Conservation (phyloP, 2,113 vertebrate genomes). For the Cryptomyrus ogoouensis region DNA sequence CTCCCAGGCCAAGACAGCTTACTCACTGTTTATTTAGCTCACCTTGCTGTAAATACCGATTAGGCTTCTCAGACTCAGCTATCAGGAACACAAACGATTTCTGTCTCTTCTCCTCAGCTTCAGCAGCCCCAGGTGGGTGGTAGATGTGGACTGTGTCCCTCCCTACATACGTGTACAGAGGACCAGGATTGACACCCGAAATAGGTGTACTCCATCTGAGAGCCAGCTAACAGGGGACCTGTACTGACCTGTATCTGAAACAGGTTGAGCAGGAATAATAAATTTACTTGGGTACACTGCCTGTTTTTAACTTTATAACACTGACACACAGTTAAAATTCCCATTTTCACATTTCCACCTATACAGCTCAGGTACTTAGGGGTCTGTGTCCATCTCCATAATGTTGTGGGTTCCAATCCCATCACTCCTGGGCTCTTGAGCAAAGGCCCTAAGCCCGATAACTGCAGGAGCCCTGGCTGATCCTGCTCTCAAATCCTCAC, state of each 20-base stretch:
- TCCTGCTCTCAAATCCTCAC: background rate
- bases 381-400: background rate
- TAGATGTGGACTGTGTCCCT: background rate
- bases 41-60: conserved; percentile 66
- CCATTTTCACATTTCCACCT: background rate
- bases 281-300: background rate
- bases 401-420: background rate
- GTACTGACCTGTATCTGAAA: background rate
- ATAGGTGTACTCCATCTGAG: background rate
- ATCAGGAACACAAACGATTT: conserved; percentile 50
- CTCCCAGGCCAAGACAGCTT: conserved; percentile 69
- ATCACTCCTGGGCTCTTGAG: background rate
- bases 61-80: conserved; percentile 58
- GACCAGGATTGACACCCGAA: background rate
- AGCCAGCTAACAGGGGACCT: background rate
- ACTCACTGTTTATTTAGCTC: conserved; percentile 78
- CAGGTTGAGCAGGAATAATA: background rate
- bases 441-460: background rate
- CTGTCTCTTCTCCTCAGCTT: conserved; percentile 18
- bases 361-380: background rate
- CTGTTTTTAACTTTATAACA: background rate
- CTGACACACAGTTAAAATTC: background rate
- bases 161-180: background rate
- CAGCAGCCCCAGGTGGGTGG: background rate
- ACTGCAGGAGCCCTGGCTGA: background rate